These are phyloP conservation scores for Limonius californicus DNA, from an alignment of 1,140 invertebrate species.

Conservation along the genomic window DNA sequence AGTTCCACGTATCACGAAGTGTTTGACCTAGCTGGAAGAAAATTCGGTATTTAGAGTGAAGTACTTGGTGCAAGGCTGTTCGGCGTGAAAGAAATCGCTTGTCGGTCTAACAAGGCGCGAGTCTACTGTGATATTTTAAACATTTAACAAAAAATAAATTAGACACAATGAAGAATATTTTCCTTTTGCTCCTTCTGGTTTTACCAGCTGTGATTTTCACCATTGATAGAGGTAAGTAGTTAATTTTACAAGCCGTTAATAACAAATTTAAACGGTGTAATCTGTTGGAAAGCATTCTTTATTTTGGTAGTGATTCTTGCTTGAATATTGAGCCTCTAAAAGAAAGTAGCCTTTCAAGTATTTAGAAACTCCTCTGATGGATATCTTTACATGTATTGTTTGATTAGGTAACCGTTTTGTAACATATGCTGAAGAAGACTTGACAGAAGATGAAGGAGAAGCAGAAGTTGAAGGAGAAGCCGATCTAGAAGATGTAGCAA, in stretches of 20 bases:
- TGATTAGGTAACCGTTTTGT: slow-evolving; percentile 56
- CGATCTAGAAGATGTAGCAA: slow-evolving; percentile 58
- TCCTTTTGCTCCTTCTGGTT: slow-evolving; percentile 54
- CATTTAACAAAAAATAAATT: background rate
- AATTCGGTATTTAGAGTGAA: slow-evolving; percentile 4
- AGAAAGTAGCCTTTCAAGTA: slow-evolving; percentile 19
- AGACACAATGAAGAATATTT: slow-evolving; percentile 57
- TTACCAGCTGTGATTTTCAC: slow-evolving; percentile 56
- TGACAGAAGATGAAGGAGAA: slow-evolving; percentile 58
- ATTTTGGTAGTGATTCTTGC: no score
- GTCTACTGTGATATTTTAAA: background rate
- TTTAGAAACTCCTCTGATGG: no score
- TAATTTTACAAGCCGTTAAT: no score
- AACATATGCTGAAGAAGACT: slow-evolving; percentile 69
- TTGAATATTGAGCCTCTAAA: no score
- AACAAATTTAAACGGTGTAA: no score
- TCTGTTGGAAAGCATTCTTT: no score
- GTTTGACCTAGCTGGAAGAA: slow-evolving; percentile 22
- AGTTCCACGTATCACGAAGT: slow-evolving; percentile 36
- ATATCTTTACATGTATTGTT: no score
- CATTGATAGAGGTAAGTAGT: slow-evolving; percentile 52
- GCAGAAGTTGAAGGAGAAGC: slow-evolving; percentile 68
- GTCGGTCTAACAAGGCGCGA: background rate
- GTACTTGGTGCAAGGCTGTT: background rate
- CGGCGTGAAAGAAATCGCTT: background rate